Base-by-base conservation (phyloP, 1,140 invertebrate genomes). In the Anastrepha obliqua region DNA sequence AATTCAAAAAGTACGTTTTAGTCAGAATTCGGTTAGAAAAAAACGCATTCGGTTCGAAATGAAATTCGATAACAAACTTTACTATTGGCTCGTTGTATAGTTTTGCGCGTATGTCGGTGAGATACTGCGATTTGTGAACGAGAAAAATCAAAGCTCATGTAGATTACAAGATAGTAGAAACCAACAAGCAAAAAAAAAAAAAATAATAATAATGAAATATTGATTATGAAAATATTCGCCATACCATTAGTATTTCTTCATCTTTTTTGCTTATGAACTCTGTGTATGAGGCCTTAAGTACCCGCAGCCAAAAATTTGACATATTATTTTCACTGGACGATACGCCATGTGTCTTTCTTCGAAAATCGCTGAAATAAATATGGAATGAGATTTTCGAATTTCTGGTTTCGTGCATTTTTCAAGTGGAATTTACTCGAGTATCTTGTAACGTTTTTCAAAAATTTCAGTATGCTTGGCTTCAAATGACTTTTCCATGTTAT, bases 251-350 rank as follows among this genome's bases (percentile, higher is more conserved):
- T 90, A 98, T 97, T 94, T 98, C 97, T 90, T 97, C 95, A 89
- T 97, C 96, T 90, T 97, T 95, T 47, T 96, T 89, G 97, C 97
- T 89, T 95, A 95, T 87, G 97, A 94, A 91, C 97, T 95, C 87
- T 94, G 96, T 89, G 96, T 96, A 94, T 96, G 91, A 92, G 7
- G 91, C 98, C 90, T 97, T 97, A 88, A 99, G 97, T 89, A 97
- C 96, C n/a, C 96, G 98, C 44, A 98, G 92, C 98, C 98, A 99
- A 93, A 99, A 99, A 59, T 97, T 96, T 15, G 97, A 96, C 90
- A 99, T 96, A 42, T 98, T 98, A 9, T 89, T 90, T 62, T 87
- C 90, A 17, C 86, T 20, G 1, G 65, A 89, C 1, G 90, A 44
- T 47, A 91, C 90, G 1, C 90, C 90, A 51, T 81, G n/a, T 9